Evolutionary conservation across 2,888 invertebrate genomes (phyloP).

Genomic region (Lithosia quadra): DNA sequence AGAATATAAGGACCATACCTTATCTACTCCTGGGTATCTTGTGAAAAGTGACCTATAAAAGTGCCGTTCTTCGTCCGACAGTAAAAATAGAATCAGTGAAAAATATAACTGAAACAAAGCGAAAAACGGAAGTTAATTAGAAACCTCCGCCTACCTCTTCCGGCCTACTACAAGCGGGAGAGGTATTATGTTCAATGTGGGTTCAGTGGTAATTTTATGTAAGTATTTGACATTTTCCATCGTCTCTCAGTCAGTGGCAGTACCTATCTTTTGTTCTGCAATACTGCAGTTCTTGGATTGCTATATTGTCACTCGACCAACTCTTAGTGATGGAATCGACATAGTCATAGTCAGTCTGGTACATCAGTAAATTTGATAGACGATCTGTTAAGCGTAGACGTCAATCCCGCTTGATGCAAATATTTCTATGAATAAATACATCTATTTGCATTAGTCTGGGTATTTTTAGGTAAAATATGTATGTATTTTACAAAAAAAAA

Average conservation of each 20-base stretch:
- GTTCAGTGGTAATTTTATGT: not conserved
- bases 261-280: not conserved
- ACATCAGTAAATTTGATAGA: not conserved
- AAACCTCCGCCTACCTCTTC: too few relatives aligned
- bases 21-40: too few relatives aligned
- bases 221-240: not conserved
- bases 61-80: too few relatives aligned
- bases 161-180: not conserved
- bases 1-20: too few relatives aligned
- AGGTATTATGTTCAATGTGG: not conserved
- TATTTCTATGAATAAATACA: not conserved
- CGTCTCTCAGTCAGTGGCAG: not conserved
- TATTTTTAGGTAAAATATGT: not conserved
- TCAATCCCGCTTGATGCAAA: not conserved
- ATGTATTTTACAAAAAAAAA: not conserved
- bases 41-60: too few relatives aligned
- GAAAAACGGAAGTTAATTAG: not conserved
- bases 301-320: too few relatives aligned
- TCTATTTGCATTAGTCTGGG: not conserved
- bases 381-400: not conserved
- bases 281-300: not conserved
- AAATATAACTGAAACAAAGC: too few relatives aligned
- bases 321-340: too few relatives aligned
- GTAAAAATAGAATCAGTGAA: too few relatives aligned
- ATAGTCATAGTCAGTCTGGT: too few relatives aligned